Evolutionary conservation across 2,888 invertebrate genomes (phyloP).

Genomic region (Syritta pipiens): DNA sequence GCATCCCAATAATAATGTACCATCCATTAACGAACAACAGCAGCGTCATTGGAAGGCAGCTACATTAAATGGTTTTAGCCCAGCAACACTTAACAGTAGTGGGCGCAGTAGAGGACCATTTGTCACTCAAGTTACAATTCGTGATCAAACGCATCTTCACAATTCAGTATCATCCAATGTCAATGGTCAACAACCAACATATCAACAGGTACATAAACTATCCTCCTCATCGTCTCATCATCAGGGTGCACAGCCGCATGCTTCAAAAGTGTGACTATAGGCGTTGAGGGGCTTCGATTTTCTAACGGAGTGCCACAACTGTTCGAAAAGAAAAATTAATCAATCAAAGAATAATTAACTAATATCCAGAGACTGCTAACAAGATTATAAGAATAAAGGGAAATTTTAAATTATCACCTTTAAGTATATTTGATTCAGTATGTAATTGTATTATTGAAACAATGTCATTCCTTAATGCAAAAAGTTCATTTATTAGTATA

Average conservation of each 20-base stretch:
- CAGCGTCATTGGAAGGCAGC: conserved; percentile 77
- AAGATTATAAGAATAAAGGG: conserved; percentile 38
- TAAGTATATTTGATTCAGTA: not conserved
- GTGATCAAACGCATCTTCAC: conserved; percentile 78
- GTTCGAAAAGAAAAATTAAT: conserved; percentile 41
- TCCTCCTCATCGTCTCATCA: conserved; percentile 70
- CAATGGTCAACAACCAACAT: conserved; percentile 74
- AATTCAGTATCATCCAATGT: conserved; percentile 60
- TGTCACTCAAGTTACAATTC: conserved; percentile 83
- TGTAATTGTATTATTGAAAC: conserved; percentile 40
- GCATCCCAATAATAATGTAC: conserved; percentile 61
- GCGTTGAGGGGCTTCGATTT: conserved; percentile 69
- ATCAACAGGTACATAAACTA: conserved; percentile 76
- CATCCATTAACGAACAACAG: conserved; percentile 75
- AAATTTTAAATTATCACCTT: conserved; percentile 42
- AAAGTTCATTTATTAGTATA: conserved; percentile 12
- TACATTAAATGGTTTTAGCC: conserved; percentile 76
- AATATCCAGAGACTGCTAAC: conserved; percentile 64
- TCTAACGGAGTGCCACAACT: conserved; percentile 57
- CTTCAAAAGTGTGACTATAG: conserved; percentile 80
- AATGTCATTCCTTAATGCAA: conserved; percentile 43
- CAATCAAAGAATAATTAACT: conserved; percentile 64
- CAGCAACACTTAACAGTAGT: conserved; percentile 76
- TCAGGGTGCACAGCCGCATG: conserved; percentile 75
- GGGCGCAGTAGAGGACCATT: conserved; percentile 81